phyloP scores from a whole-genome alignment of 2,888 invertebrate genomes.

The Heliothis peltigera region DNA sequence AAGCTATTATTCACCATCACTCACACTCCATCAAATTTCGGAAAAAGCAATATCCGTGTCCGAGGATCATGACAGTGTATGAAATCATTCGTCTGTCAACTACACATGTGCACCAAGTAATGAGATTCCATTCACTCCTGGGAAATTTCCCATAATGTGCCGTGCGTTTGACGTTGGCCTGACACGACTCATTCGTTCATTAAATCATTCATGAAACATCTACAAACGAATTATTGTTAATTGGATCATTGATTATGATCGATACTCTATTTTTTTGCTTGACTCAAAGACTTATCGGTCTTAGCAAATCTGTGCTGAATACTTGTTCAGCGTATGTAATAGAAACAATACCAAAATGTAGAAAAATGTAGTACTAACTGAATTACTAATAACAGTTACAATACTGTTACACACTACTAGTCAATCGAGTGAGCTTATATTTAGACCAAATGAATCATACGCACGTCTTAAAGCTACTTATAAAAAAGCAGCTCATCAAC shows the following conservation, averaged over 20 bases:
- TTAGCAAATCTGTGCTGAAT: no score
- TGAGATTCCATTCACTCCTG: conserved; percentile 85
- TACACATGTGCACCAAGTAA: conserved; percentile 80
- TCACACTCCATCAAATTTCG: conserved; percentile 46
- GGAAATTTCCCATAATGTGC: conserved; percentile 85
- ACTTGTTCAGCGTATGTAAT: no score
- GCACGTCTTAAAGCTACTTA: no score
- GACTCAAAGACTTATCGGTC: no score
- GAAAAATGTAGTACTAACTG: no score
- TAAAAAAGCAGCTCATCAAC: no score
- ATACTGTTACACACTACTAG: no score
- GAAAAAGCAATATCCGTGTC: conserved; percentile 66
- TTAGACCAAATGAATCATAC: no score
- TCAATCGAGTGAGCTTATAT: no score
- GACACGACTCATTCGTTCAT: conserved; percentile 64
- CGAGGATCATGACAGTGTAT: conserved; percentile 59
- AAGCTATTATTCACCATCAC: conserved; percentile 2
- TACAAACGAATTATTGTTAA: conserved; percentile 40
- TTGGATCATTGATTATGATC: conserved; percentile 18
- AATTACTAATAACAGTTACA: no score
- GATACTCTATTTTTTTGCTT: no score
- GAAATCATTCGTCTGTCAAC: conserved; percentile 80
- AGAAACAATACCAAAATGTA: no score
- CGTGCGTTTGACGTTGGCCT: conserved; percentile 68
- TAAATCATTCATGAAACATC: conserved; percentile 71